phyloP scores from a whole-genome alignment of 2,797 vertebrate species.

The Coregonus ussuriensis region DNA sequence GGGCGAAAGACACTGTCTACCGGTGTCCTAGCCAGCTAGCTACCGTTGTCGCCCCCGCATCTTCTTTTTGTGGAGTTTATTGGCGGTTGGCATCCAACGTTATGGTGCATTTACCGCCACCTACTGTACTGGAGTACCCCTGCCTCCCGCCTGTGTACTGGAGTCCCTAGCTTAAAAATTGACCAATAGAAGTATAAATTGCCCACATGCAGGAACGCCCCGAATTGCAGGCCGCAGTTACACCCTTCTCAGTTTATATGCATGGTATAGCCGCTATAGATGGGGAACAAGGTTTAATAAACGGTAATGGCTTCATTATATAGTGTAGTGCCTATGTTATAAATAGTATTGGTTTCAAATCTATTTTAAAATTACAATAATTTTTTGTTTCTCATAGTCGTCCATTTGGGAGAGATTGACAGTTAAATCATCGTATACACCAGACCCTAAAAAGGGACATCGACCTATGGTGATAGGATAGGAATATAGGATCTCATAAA shows the following conservation, averaged over 20 bases:
- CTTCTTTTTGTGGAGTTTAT: too few species aligned
- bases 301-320: background rate
- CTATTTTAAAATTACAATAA: background rate
- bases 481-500: background rate
- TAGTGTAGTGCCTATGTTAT: background rate
- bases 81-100: too few species aligned
- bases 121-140: too few species aligned
- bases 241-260: background rate
- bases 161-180: too few species aligned
- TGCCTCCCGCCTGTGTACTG: too few species aligned
- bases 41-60: too few species aligned
- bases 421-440: background rate
- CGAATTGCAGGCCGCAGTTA: too few species aligned
- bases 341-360: background rate
- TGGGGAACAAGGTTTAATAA: background rate
- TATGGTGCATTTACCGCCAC: too few species aligned
- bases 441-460: background rate
- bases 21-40: too few species aligned
- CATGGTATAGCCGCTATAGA: background rate
- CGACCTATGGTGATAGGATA: background rate
- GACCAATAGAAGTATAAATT: too few species aligned
- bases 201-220: too few species aligned
- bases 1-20: too few species aligned
- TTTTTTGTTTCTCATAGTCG: background rate
- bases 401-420: background rate